These are phyloP conservation scores for Calosoma granatense DNA, from an alignment of 1,140 invertebrate species.

Conservation along the genomic window DNA sequence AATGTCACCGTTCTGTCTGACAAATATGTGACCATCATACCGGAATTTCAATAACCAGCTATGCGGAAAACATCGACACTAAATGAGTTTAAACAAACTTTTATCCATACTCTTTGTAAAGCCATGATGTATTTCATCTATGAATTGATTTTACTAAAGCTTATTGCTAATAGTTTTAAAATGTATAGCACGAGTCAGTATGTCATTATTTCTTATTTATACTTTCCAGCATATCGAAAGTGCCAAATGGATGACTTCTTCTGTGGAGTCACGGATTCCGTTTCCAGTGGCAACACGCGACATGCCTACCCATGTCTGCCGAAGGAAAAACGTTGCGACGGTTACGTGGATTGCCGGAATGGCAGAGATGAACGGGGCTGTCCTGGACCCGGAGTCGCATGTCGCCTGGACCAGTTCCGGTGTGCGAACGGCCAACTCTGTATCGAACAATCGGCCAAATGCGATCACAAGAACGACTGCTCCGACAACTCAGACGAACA, in stretches of 20 bases:
- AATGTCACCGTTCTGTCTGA: too few relatives aligned
- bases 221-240: conserved; percentile 68
- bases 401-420: conserved; percentile 79
- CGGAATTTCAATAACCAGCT: too few relatives aligned
- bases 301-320: conserved; percentile 67
- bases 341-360: conserved; percentile 79
- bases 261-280: conserved; percentile 45
- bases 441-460: conserved; percentile 68
- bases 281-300: conserved; percentile 34
- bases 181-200: too few relatives aligned
- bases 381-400: conserved; percentile 49
- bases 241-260: conserved; percentile 76
- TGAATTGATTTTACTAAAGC: too few relatives aligned
- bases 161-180: too few relatives aligned
- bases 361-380: conserved; percentile 78
- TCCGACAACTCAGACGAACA: conserved; percentile 83
- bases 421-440: conserved; percentile 76
- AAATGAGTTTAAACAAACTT: too few relatives aligned
- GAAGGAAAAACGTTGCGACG: conserved; percentile 80
- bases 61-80: too few relatives aligned
- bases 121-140: too few relatives aligned
- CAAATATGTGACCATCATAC: too few relatives aligned
- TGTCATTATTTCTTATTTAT: too few relatives aligned
- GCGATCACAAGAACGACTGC: conserved; percentile 83
- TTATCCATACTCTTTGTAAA: too few relatives aligned